These are phyloP conservation scores for Pteria penguin DNA, from an alignment of 2,888 invertebrate genomes.

Conservation along the genomic window DNA sequence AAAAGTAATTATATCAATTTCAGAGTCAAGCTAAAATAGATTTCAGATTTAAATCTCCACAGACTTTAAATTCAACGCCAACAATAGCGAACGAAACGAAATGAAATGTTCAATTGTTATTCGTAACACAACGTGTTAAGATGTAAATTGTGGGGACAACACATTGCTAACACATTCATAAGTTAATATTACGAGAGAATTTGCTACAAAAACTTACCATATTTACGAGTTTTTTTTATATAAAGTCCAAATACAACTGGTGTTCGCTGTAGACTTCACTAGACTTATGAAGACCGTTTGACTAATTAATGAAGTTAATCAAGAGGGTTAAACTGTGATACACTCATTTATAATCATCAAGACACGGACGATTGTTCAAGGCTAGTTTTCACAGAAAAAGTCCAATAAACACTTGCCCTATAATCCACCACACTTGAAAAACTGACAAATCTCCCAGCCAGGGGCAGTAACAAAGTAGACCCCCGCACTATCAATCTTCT, in stretches of 20 bases:
- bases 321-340: not conserved
- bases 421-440: not conserved
- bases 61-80: too few species aligned
- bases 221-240: too few species aligned
- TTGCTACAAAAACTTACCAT: not conserved
- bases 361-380: not conserved
- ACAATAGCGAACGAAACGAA: too few species aligned
- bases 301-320: too few species aligned
- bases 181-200: not conserved
- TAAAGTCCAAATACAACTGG: too few species aligned
- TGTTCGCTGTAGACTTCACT: too few species aligned
- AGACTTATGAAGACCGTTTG: too few species aligned
- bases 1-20: conserved; percentile 14
- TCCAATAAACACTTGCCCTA: not conserved
- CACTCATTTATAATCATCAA: not conserved
- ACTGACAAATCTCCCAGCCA: not conserved
- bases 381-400: not conserved
- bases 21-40: not conserved
- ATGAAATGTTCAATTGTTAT: too few species aligned
- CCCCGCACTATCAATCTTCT: not conserved
- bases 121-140: too few species aligned
- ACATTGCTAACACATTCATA: not conserved
- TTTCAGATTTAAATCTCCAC: conserved; percentile 11
- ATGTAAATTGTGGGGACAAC: not conserved
- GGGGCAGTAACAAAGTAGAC: not conserved